Evolutionary conservation across 2,888 invertebrate genomes (phyloP), one percentile per base, ranked within the genome.

Genomic region (Polietes domitor): DNA sequence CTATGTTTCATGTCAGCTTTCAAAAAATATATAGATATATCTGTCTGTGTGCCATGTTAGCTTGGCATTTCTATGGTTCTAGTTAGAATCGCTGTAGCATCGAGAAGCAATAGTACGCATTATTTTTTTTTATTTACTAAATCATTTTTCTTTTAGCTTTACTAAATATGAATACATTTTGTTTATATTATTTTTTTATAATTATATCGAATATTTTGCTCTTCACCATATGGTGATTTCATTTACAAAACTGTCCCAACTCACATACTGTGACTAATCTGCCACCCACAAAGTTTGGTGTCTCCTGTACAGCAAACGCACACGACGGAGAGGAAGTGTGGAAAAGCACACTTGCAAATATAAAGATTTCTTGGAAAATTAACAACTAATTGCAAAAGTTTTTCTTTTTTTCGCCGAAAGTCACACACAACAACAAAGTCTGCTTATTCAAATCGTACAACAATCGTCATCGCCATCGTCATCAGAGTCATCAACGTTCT

Each of bases 331-430:
- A 47, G 9, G n/a, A 58, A 68, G 43, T 43, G 43, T 24, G 24
- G 10, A 41, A 21, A 37, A 32, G 15, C 41, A 68, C 37, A 3
- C 65, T 65, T 41, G 41, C 17, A 37, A 58, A 19, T 21, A 32
- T 43, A 43, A 68, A 21, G 21, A 68, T 65, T 65, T 19, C n/a
- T 43, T 41, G 43, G 43, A 68, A 68, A 68, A 68, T 68, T 43
- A 68, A 21, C 68, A 68, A 68, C 68, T 68, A 68, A 68, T 68
- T 68, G 68, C 68, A 43, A 68, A 68, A 68, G 68, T 68, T 68
- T 21, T 55, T 43, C 21, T 7, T 43, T 43, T 15, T 61, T 68
- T 68, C 37, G 7, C 65, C 68, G 24, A 21, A 43, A 43, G 65
- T 19, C 41, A 21, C 28, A 15, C 21, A 68, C 24, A 37, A 68